Evolutionary conservation across 1,140 invertebrate species (phyloP), one percentile per base, ranked within the genome.

Genomic region (Bombus waltoni): DNA sequence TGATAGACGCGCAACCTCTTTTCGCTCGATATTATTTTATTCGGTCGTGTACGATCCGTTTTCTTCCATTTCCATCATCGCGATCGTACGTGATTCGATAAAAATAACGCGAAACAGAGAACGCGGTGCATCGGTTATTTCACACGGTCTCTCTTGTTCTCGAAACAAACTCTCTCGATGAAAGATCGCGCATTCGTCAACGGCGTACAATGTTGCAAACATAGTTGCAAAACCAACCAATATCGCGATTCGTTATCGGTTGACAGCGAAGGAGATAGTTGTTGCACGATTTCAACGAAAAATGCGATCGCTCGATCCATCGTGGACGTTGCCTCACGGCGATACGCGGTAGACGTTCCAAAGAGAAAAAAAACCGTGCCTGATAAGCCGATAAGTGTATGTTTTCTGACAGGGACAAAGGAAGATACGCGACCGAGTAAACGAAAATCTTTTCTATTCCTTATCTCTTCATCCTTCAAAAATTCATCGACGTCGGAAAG

Each of bases 171-270:
- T 70, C 18, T 9, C n/a, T 32, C 8, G 66, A 38, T 1, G 66
- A 35, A 68, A 68, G 35, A 15, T 25, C 32, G 68, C 68, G 22
- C 68, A 22, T 70, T 70, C 68, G 57, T n/a, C 18, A 35, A 57
- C 25, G 15, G 65, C 59, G 0, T 3, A 59, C 25, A 35, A 59
- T 1, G 32, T 32, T 32, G 32, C 32, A 32, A 32, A 32, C 32
- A 1, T 32, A 32, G 53, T 81, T 81, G 79, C 47, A 81, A 81
- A 72, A 81, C 15, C 15, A 1, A 6, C 10, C 0, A 28, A 22
- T 18, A 44, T 70, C 35, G 47, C 28, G 38, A 57, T 42, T 72
- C 38, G 6, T 72, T 81, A 81, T 81, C 79, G 47, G 79, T 81
- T 72, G 44, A 59, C 18, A 53, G 44, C 15, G 15, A 71, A 15